Evolutionary conservation across 1,140 invertebrate genomes (phyloP).

Genomic region (Drosophila saltans): DNA sequence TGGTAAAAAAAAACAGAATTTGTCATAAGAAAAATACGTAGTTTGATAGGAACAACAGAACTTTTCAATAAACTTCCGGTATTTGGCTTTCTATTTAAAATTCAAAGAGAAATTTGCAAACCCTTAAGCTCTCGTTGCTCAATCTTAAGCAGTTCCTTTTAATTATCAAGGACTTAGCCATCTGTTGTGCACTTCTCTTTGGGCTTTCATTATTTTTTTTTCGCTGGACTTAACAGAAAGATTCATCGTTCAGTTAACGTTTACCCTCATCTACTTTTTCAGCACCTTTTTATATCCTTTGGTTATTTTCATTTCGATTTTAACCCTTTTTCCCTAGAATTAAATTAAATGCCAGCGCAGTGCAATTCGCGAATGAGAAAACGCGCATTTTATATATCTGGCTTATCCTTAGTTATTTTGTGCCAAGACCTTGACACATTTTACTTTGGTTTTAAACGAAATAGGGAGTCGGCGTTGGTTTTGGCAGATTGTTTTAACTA

Average conservation of each 20-base stretch:
- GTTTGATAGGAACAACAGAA: neutral
- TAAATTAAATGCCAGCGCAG: conserved; percentile 68
- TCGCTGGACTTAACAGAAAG: conserved; percentile 7
- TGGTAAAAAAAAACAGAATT: too few relatives aligned
- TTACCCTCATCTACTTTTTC: conserved; percentile 41
- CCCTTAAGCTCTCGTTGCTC: neutral
- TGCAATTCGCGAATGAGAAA: conserved; percentile 51
- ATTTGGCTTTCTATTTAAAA: neutral
- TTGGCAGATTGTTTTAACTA: conserved; percentile 54
- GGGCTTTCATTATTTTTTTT: conserved; percentile 9
- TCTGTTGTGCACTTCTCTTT: conserved; percentile 1
- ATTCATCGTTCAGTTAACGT: conserved; percentile 10
- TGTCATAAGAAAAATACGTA: too few relatives aligned
- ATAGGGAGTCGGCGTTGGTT: neutral
- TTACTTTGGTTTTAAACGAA: conserved; percentile 40
- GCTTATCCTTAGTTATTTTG: conserved; percentile 5
- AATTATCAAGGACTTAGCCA: conserved; percentile 13
- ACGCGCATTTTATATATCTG: conserved; percentile 3
- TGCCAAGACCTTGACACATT: conserved; percentile 71
- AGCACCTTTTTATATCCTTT: conserved; percentile 43
- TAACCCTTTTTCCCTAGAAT: conserved; percentile 47
- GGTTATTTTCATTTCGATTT: conserved; percentile 65
- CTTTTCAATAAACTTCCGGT: neutral
- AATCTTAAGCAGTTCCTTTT: conserved; percentile 4
- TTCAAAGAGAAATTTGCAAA: neutral